Conservation (phyloP, 2,113 vertebrate genomes). For the Xenopus laevis region DNA sequence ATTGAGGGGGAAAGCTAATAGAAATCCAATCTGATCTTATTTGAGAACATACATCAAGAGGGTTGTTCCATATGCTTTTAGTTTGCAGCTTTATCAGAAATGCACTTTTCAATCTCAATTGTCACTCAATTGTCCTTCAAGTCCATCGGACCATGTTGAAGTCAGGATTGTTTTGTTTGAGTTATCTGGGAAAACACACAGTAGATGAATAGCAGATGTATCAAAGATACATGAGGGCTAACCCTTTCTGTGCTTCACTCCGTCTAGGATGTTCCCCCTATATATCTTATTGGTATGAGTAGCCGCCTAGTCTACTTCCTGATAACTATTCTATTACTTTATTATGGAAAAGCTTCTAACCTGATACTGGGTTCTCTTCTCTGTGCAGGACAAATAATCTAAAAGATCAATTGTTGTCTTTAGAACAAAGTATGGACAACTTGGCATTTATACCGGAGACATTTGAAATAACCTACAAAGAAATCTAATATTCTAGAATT, state of each 20-base stretch:
- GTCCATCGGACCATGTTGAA: slow-evolving; percentile 36
- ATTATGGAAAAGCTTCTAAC: too few relatives aligned
- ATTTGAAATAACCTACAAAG: too few relatives aligned
- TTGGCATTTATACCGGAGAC: too few relatives aligned
- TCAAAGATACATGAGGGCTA: background rate
- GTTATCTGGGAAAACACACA: slow-evolving; percentile 24
- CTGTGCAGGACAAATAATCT: too few relatives aligned
- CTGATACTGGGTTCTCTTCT: too few relatives aligned
- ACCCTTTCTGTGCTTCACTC: background rate
- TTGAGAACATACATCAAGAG: slow-evolving; percentile 9
- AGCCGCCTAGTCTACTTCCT: too few relatives aligned
- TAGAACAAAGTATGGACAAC: too few relatives aligned
- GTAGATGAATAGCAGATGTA: slow-evolving; percentile 1
- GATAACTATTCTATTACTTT: too few relatives aligned
- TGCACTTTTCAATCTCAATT: slow-evolving; percentile 25
- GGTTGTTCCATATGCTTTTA: slow-evolving; percentile 8
- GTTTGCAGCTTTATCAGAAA: slow-evolving; percentile 29
- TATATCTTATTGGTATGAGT: too few relatives aligned
- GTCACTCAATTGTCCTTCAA: slow-evolving; percentile 32
- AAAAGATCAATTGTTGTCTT: too few relatives aligned
- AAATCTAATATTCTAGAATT: too few relatives aligned
- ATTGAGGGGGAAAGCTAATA: background rate
- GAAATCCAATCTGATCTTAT: slow-evolving; percentile 10
- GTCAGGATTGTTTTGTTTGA: slow-evolving; percentile 38
- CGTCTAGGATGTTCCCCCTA: too few relatives aligned